Percentiles rank a stretch among this genome's conserved stretches.
phyloP scores from a whole-genome alignment of 30 jellyfish, hydroid and myxozoan genomes.

The Hydractinia symbiolongicarpus region DNA sequence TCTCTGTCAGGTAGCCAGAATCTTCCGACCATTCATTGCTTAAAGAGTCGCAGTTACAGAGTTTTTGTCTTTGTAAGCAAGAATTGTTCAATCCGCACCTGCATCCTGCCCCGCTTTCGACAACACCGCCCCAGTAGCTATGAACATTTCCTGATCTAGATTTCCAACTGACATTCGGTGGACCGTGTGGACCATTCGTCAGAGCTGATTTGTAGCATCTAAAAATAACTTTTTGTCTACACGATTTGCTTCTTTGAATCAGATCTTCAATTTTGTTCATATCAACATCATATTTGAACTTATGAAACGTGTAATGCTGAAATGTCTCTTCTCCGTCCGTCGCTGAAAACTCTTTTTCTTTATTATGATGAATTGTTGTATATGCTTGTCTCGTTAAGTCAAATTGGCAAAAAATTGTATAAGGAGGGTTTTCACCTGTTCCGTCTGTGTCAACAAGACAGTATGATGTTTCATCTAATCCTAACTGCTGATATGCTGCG shows the following conservation, averaged over 20 bases:
- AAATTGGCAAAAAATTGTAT: constrained; percentile 49
- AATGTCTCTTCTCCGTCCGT: constrained; percentile 54
- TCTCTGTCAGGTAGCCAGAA: constrained; percentile 66
- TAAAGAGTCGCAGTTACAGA: constrained; percentile 81
- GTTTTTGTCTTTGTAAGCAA: constrained; percentile 49
- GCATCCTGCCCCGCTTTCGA: constrained; percentile 70
- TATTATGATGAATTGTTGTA: constrained; percentile 61
- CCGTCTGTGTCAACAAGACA: constrained; percentile 36
- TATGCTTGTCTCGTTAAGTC: constrained; percentile 16
- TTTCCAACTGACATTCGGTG: constrained; percentile 75
- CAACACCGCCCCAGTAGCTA: constrained; percentile 93
- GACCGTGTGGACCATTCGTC: constrained; percentile 69
- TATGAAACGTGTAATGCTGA: constrained; percentile 46
- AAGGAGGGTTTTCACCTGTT: constrained; percentile 6
- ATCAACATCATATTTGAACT: constrained; percentile 43
- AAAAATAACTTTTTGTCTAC: constrained; percentile 61
- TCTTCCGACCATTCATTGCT: constrained; percentile 68
- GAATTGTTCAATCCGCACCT: constrained; percentile 71
- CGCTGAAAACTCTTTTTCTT: constrained; percentile 28
- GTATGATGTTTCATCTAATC: constrained; percentile 20
- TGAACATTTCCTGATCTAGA: constrained; percentile 47
- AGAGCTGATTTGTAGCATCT: constrained; percentile 65
- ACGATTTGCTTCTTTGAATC: constrained; percentile 48
- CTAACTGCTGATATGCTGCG: background rate
- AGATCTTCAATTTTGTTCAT: constrained; percentile 61